A percentile compares a stretch with the other conserved stretches of the same genome.
Evolutionary conservation across 2,113 vertebrate genomes (phyloP).

Genomic region (Hepsetus odoe): DNA sequence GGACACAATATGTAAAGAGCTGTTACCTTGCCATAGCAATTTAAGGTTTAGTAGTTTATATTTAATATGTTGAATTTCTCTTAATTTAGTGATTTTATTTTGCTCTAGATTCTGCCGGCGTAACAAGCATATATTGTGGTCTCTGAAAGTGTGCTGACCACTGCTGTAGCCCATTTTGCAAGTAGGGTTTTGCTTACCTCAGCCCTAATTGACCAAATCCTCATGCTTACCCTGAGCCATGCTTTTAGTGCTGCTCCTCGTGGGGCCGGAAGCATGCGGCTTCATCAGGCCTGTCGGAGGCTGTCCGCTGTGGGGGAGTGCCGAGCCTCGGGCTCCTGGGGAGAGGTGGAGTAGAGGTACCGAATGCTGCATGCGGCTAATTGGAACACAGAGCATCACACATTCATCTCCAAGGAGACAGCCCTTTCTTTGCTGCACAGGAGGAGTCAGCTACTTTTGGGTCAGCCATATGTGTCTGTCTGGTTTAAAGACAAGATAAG

Average conservation of each 20-base stretch:
- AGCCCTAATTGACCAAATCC: slow-evolving; percentile 2
- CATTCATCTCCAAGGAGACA: slow-evolving; percentile 42
- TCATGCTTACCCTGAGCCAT: background rate
- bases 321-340: background rate
- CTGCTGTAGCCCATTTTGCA: background rate
- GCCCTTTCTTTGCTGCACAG: slow-evolving; percentile 11
- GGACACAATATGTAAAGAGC: background rate
- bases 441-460: slow-evolving; percentile 12
- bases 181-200: background rate
- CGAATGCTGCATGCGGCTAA: slow-evolving; percentile 29
- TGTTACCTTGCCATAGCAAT: too few relatives aligned
- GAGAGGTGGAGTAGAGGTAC: slow-evolving; percentile 13
- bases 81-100: too few relatives aligned
- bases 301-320: background rate
- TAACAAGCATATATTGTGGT: too few relatives aligned
- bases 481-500: background rate
- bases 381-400: slow-evolving; percentile 31
- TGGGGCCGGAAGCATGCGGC: background rate
- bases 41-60: too few relatives aligned
- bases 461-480: slow-evolving; percentile 12
- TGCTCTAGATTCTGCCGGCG: too few relatives aligned
- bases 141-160: background rate
- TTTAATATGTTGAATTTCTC: too few relatives aligned
- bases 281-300: slow-evolving; percentile 34
- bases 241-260: background rate